Evolutionary conservation across 2,888 invertebrate genomes (phyloP), one percentile per base, ranked within the genome.

Genomic region (Lordiphosa andalusiaca): DNA sequence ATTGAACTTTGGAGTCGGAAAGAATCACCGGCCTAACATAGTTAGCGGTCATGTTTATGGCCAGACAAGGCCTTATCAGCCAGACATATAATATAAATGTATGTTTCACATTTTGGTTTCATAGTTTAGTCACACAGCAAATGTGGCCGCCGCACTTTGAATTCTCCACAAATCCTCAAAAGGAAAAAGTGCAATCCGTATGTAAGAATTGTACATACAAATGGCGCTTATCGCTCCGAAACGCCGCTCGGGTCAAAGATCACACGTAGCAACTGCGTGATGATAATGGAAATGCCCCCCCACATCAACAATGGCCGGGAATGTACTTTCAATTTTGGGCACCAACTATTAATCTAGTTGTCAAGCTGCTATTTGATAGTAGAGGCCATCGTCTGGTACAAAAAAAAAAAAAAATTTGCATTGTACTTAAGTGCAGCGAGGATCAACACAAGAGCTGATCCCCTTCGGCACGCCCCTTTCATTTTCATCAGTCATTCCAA

Each of bases 331-430:
- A 63, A 63, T 64, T 39, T 50, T 46, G 38, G 59, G 51, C 39
- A 23, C 61, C 47, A 60, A 61, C 51, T 56, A 46, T 56, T 76
- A 78, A 76, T 76, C 83, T 82, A 74, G 75, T 76, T 82, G 75
- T 76, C 75, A 76, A 81, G 75, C 65, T 49, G 10, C 4, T 30
- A n/a, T n/a, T 37, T 36, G 19, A 7, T 23, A 23, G 25, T 25
- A 10, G 30, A 30, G 30, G 9, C 7, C 30, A 9, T 2, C 9
- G 3, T 23, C 23, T 5, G 23, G 23, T 23, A 4, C 4, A 23
- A 4, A n/a, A n/a, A n/a, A n/a, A n/a, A n/a, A n/a, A n/a, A n/a
- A n/a, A n/a, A 23, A 23, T 23, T 23, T 23, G 23, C 23, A 23
- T 23, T 6, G 19, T 19, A 19, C 4, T 19, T 19, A 19, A 19